Evolutionary conservation across 2,113 vertebrate genomes (phyloP).

Genomic region (Gymnorhina tibicen): DNA sequence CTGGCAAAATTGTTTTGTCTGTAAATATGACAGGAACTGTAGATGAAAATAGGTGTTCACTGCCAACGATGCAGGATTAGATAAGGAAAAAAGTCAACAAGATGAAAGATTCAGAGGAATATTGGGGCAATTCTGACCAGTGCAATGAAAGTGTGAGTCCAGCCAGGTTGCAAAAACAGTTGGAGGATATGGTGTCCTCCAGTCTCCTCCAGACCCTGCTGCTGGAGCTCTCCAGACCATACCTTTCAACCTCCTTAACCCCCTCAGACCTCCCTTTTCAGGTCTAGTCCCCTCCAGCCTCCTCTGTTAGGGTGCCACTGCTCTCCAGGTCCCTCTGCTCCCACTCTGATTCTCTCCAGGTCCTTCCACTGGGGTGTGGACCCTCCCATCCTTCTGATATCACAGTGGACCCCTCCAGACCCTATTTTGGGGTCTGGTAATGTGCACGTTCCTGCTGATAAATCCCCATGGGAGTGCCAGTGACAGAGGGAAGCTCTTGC

Average conservation of each 20-base stretch:
- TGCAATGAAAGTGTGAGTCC: background rate
- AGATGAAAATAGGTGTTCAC: background rate
- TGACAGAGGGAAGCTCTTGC: background rate
- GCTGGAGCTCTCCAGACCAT: background rate
- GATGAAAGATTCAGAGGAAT: background rate
- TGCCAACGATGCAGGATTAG: background rate
- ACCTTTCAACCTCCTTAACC: background rate
- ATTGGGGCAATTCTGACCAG: background rate
- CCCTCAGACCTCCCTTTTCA: background rate
- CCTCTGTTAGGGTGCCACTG: background rate
- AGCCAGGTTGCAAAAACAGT: background rate
- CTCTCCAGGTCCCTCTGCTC: background rate
- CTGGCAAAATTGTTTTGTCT: background rate
- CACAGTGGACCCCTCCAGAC: background rate
- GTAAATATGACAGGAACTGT: background rate
- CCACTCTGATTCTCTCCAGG: background rate
- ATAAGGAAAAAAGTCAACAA: background rate
- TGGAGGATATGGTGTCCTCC: accelerated
- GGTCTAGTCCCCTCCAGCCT: background rate
- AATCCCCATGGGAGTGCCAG: background rate
- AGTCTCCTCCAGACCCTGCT: background rate
- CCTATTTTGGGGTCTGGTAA: background rate
- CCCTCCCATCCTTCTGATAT: background rate
- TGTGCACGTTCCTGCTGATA: background rate
- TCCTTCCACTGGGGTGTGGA: background rate